phyloP scores from a whole-genome alignment of 2,888 invertebrate species.

The Brenthis daphne region DNA sequence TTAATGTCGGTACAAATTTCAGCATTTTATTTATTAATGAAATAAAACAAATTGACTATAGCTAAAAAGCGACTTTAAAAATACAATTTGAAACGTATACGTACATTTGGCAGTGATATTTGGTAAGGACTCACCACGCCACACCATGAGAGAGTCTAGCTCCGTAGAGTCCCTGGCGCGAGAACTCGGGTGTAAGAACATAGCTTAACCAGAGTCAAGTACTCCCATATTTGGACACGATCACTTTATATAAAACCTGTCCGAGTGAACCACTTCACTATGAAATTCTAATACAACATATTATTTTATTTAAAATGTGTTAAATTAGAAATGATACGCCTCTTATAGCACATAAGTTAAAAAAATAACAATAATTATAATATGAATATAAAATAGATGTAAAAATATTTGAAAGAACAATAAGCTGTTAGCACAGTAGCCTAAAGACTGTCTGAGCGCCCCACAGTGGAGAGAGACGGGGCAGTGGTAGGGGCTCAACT shows the following conservation, averaged over 20 bases:
- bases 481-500: constrained; percentile 45
- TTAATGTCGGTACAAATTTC: background rate
- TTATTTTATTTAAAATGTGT: background rate
- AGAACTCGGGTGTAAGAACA: constrained; percentile 78
- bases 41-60: background rate
- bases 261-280: constrained; percentile 37
- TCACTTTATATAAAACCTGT: constrained; percentile 34
- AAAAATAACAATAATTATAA: background rate
- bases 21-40: background rate
- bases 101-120: constrained; percentile 24
- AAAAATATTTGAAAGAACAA: constrained; percentile 33
- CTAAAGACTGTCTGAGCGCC: constrained; percentile 46
- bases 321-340: background rate
- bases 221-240: constrained; percentile 69
- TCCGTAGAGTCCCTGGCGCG: constrained; percentile 71
- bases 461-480: constrained; percentile 38
- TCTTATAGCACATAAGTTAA: background rate
- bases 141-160: constrained; percentile 72
- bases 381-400: constrained; percentile 9
- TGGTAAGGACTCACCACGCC: constrained; percentile 69
- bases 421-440: constrained; percentile 41
- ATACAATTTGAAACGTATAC: background rate
- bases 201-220: constrained; percentile 77
- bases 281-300: constrained; percentile 7
- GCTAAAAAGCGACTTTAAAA: background rate